Percentiles rank a stretch among this genome's conserved stretches.
These are phyloP conservation scores for Sipha flava DNA, from an alignment of 1,140 invertebrate genomes.

Conservation along the genomic window DNA sequence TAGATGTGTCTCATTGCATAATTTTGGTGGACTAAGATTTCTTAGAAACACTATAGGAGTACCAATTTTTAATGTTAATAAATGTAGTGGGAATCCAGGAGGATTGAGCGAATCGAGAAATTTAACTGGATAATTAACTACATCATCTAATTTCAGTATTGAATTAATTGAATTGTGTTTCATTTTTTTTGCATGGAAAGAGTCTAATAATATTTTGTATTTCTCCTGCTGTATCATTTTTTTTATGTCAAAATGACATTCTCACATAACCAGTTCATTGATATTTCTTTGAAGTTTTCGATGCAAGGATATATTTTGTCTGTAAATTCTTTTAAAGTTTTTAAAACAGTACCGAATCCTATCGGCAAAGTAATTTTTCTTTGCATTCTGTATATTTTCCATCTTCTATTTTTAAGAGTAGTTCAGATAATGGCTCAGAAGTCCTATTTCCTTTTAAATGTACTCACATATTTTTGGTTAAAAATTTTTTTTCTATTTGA, in stretches of 20 bases:
- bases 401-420: constrained; percentile 38
- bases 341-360: constrained; percentile 36
- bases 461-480: too few species aligned
- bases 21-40: too few species aligned
- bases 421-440: constrained; percentile 38
- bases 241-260: constrained; percentile 43
- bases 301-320: constrained; percentile 43
- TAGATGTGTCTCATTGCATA: constrained; percentile 45
- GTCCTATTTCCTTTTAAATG: too few species aligned
- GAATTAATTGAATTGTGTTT: constrained; percentile 41
- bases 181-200: too few species aligned
- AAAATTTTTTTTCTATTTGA: constrained; percentile 36
- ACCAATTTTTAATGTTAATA: too few species aligned
- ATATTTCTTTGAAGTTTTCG: constrained; percentile 41
- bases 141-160: constrained; percentile 39
- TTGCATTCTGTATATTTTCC: neutral
- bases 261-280: constrained; percentile 42
- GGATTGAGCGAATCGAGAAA: constrained; percentile 36
- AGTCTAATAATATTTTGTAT: constrained; percentile 38
- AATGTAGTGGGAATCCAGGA: constrained; percentile 38
- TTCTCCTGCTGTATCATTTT: constrained; percentile 43
- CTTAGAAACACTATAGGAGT: too few species aligned
- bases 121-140: too few species aligned
- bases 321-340: constrained; percentile 42
- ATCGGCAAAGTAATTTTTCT: constrained; percentile 25